Evolutionary conservation across 2,113 vertebrate species (phyloP), one percentile per base, ranked within the genome.

Genomic region (Lagenorhynchus albirostris): DNA sequence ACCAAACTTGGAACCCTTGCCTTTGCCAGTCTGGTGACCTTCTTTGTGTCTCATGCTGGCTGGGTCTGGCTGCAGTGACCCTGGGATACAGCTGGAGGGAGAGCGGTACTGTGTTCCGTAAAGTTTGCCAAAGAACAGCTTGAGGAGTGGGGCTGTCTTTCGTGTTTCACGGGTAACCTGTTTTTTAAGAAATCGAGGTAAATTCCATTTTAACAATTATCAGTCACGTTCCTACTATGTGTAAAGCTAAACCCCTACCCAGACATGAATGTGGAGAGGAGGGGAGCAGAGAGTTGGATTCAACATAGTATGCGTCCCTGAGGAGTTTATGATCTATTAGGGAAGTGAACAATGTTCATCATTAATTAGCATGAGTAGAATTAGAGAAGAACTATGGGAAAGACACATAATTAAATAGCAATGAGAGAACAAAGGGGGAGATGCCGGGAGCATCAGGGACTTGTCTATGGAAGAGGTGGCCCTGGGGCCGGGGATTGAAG

Each of bases 351-450:
- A 44, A 13, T 97, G 63, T 84, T 95, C 65, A 77, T 87, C 96
- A 95, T 94, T 97, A 98, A 97, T 96, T 97, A 96, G 94, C 80
- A 76, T 41, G 38, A 80, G 26, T 77, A 74, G 87, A 96, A 90
- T 89, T 92, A 95, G 94, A 95, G 96, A 58, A 92, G 87, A 96
- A 83, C 74, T 83, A 20, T 84, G 88, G 89, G 82, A 93, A 93
- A 92, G 55, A 41, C 77, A 74, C 83, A 76, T 91, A 67, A 95
- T 95, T 86, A 93, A 95, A 71, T 13, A 96, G 76, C 50, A 84
- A 36, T 25, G 44, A 86, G 62, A 94, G 65, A 62, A 65, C 60
- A 88, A 93, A 82, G 89, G 33, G 68, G 62, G 58, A 77, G 26
- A 60, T 18, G 18, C 18, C 33, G 33, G 47, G 63, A 77, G 36